Percentiles rank a stretch among this genome's conserved stretches.
phyloP scores from a whole-genome alignment of 2,113 vertebrate genomes.

The Hemicordylus capensis region DNA sequence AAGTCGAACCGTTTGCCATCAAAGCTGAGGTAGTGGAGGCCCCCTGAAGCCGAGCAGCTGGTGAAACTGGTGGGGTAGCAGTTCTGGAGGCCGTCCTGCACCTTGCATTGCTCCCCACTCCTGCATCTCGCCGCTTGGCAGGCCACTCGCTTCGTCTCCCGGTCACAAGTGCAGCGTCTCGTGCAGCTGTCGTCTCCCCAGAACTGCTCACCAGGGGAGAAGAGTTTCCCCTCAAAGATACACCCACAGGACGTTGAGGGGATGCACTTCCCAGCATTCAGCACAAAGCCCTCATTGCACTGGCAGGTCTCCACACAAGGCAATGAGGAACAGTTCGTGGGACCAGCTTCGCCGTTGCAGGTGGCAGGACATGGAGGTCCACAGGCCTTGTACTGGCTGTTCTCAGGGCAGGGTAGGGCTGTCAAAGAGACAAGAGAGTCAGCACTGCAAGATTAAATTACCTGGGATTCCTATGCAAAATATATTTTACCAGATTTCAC shows the following conservation, averaged over 20 bases:
- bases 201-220: constrained; percentile 39
- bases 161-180: constrained; percentile 55
- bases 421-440: background rate
- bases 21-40: constrained; percentile 74
- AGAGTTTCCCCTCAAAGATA: constrained; percentile 32
- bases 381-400: constrained; percentile 64
- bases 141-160: fast-evolving
- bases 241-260: constrained; percentile 61
- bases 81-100: constrained; percentile 62
- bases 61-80: constrained; percentile 60
- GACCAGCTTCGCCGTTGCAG: background rate
- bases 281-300: constrained; percentile 64
- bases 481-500: no score
- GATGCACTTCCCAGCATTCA: constrained; percentile 58
- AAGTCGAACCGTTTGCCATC: constrained; percentile 74
- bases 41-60: constrained; percentile 65
- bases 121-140: constrained; percentile 69
- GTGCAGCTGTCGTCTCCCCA: constrained; percentile 59
- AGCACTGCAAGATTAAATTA: no score
- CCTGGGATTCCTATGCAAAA: no score
- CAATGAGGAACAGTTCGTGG: background rate
- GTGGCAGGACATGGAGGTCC: constrained; percentile 54
- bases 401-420: constrained; percentile 68
- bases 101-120: constrained; percentile 52
- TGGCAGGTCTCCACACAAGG: constrained; percentile 66